Evolutionary conservation across 2,797 vertebrate species (phyloP).

Genomic region (Propithecus perrieri): DNA sequence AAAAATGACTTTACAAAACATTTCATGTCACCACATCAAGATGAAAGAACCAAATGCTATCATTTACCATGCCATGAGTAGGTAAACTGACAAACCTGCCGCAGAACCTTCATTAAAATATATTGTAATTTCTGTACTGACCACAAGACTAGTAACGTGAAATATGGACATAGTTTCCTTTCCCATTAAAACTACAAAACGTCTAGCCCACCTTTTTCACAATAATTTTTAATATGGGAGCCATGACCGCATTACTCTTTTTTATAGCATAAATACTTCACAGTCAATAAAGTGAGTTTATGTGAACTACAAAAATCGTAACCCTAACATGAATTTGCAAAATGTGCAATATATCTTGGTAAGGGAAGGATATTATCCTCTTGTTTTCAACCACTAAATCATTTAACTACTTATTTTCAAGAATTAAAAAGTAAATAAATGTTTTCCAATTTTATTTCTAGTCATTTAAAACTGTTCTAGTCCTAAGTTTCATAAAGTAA

Average conservation of each 20-base stretch:
- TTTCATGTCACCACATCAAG: not conserved
- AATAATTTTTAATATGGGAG: not conserved
- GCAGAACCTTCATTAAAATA: not conserved
- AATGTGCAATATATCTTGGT: not conserved
- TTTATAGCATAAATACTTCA: not conserved
- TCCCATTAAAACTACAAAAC: not conserved
- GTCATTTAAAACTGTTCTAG: not conserved
- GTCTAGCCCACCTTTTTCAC: not conserved
- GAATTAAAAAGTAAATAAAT: constrained; percentile 10
- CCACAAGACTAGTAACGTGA: not conserved
- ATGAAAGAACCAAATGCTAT: not conserved
- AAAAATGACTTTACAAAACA: constrained; percentile 44
- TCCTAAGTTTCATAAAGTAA: not conserved
- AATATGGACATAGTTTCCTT: not conserved
- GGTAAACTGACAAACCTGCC: not conserved
- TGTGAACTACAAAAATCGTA: constrained; percentile 21
- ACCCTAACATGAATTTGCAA: not conserved
- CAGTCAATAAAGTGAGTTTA: not conserved
- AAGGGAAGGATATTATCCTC: not conserved
- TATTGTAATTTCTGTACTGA: not conserved
- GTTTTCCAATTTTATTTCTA: constrained; percentile 15
- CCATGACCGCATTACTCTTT: not conserved
- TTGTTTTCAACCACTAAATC: constrained; percentile 12
- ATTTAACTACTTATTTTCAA: constrained; percentile 38
- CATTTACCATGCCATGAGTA: not conserved